A percentile compares a stretch with the other conserved stretches of the same genome.
phyloP scores from a whole-genome alignment of 2,888 invertebrate species.

The Heliconius erato region DNA sequence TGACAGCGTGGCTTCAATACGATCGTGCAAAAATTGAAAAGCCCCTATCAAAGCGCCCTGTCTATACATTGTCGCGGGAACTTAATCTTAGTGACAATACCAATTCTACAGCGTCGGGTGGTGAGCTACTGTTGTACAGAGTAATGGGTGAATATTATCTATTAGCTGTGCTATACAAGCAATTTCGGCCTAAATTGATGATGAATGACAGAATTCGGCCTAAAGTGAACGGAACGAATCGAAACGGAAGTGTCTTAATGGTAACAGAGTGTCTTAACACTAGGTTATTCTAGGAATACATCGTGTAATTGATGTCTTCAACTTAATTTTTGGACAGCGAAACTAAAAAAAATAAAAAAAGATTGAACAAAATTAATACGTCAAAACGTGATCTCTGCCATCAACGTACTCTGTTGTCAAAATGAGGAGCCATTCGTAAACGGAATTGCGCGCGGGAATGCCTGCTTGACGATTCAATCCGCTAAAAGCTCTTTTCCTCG shows the following conservation, averaged over 20 bases:
- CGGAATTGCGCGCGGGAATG: conserved; percentile 53
- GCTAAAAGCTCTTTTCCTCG: conserved; percentile 63
- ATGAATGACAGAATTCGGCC: too few relatives aligned
- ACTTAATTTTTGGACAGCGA: too few relatives aligned
- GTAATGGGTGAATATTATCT: background rate
- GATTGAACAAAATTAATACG: background rate
- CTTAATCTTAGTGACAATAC: conserved; percentile 54
- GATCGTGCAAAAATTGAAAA: conserved; percentile 48
- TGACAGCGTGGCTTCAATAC: conserved; percentile 29
- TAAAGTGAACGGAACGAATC: too few relatives aligned
- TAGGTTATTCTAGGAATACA: too few relatives aligned
- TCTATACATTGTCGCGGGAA: conserved; percentile 48
- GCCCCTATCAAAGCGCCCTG: conserved; percentile 45
- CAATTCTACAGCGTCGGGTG: conserved; percentile 50
- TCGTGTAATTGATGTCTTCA: too few relatives aligned
- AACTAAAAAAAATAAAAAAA: background rate
- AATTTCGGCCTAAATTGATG: too few relatives aligned
- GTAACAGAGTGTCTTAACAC: too few relatives aligned
- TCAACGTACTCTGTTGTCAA: conserved; percentile 39
- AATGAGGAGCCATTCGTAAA: conserved; percentile 55
- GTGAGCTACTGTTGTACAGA: conserved; percentile 40
- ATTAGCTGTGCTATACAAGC: background rate
- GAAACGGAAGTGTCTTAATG: too few relatives aligned
- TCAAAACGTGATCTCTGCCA: conserved; percentile 23
- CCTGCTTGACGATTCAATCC: conserved; percentile 68